Evolutionary conservation across 1,140 invertebrate species (phyloP).

Genomic region (Drosophila punjabiensis): DNA sequence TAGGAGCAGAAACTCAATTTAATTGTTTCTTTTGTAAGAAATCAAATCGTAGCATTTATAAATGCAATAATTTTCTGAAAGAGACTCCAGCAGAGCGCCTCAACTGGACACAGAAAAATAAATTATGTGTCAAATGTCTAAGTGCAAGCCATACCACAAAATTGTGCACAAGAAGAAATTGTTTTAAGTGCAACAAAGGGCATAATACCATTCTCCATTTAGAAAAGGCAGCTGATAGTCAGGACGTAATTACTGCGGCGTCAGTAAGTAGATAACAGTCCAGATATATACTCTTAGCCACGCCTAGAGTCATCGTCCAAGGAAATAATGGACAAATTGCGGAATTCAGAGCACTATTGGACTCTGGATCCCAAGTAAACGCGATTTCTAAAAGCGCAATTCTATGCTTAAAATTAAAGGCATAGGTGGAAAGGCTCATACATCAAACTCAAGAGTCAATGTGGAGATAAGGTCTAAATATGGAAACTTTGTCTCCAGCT

Average conservation of each 20-base stretch:
- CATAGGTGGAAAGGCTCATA: not conserved
- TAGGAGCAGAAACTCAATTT: not conserved
- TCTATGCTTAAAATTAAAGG: not conserved
- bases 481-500: not conserved
- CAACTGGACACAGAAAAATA: not conserved
- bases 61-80: not conserved
- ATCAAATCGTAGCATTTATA: not conserved
- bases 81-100: too few species aligned
- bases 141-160: not conserved
- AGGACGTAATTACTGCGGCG: not conserved
- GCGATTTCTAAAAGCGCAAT: too few species aligned
- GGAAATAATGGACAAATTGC: not conserved
- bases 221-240: not conserved
- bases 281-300: not conserved
- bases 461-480: not conserved
- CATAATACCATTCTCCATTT: too few species aligned
- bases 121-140: not conserved
- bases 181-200: too few species aligned
- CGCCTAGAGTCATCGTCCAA: not conserved
- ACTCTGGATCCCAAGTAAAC: too few species aligned
- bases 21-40: slow-evolving; percentile 1
- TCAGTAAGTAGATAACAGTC: not conserved
- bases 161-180: not conserved
- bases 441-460: not conserved
- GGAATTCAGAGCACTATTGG: not conserved